A percentile compares a stretch with the other conserved stretches of the same genome.
Conservation (phyloP, 2,888 invertebrate species). For the Hydrotaea cyrtoneurina region DNA sequence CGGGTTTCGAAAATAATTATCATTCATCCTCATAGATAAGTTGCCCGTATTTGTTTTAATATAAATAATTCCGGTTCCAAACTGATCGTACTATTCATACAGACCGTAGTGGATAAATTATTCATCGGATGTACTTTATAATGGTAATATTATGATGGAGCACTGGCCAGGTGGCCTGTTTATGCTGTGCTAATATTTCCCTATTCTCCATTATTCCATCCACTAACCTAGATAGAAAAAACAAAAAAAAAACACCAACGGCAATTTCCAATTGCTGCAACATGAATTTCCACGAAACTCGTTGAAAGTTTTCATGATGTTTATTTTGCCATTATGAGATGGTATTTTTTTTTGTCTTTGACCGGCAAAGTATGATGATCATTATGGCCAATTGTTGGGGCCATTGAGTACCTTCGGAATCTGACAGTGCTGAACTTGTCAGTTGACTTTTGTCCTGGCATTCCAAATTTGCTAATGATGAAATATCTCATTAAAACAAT, state of each 20-base stretch:
- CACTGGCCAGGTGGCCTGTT: too few species aligned
- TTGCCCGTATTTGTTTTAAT: too few species aligned
- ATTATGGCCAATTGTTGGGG: neutral
- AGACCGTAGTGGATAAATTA: too few species aligned
- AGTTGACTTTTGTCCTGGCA: neutral
- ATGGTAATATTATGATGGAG: too few species aligned
- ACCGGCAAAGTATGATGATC: neutral
- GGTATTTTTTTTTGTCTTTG: neutral
- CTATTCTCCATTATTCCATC: too few species aligned
- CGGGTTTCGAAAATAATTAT: too few species aligned
- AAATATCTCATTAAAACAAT: constrained; percentile 12
- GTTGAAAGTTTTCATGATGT: constrained; percentile 20
- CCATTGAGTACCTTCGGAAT: neutral
- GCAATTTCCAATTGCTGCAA: neutral
- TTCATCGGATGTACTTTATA: too few species aligned
- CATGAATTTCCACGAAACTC: constrained; percentile 2
- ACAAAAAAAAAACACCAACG: neutral
- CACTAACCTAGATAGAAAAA: neutral
- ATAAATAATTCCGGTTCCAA: too few species aligned
- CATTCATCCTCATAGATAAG: too few species aligned
- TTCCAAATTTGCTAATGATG: neutral
- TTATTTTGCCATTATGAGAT: constrained; percentile 11
- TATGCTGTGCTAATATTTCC: too few species aligned
- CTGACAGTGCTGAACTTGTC: neutral
- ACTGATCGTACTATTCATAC: too few species aligned